Percentiles rank a stretch among this genome's conserved stretches.
Conservation (phyloP, 2,888 invertebrate species). For the Torymus aiolomorphi region DNA sequence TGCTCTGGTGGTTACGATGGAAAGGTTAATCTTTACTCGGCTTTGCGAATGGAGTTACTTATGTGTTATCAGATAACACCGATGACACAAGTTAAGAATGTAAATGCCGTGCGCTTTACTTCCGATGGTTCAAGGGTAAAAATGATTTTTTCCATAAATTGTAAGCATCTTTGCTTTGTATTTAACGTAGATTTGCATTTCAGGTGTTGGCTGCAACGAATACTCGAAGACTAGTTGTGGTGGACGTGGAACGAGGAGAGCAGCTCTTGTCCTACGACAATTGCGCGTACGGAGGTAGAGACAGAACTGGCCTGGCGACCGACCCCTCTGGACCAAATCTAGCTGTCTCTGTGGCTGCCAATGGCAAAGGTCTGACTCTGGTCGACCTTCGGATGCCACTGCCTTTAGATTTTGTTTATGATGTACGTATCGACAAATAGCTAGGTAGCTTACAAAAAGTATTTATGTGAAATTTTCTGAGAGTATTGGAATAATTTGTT, state of each 20-base stretch:
- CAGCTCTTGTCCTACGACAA: slow-evolving; percentile 76
- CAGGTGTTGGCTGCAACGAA: slow-evolving; percentile 76
- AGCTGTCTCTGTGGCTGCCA: slow-evolving; percentile 76
- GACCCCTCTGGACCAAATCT: slow-evolving; percentile 76
- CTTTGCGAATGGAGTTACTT: slow-evolving; percentile 73
- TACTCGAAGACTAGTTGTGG: slow-evolving; percentile 74
- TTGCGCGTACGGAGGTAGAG: slow-evolving; percentile 75
- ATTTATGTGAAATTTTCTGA: no score
- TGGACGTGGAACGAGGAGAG: slow-evolving; percentile 76
- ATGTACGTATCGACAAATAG: slow-evolving; percentile 68
- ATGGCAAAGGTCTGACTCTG: slow-evolving; percentile 76
- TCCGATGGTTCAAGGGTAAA: slow-evolving; percentile 75
- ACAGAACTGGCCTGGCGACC: slow-evolving; percentile 75
- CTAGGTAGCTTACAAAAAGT: no score
- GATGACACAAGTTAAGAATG: slow-evolving; percentile 73
- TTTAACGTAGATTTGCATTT: slow-evolving; percentile 33
- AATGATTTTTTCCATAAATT: slow-evolving; percentile 13
- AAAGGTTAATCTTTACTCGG: slow-evolving; percentile 76
- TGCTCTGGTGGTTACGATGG: slow-evolving; percentile 77
- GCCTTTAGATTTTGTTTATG: slow-evolving; percentile 76
- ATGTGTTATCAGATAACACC: slow-evolving; percentile 75
- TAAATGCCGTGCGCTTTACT: slow-evolving; percentile 76
- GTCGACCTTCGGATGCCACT: slow-evolving; percentile 77
- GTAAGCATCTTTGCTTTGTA: not conserved
- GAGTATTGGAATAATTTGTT: no score